Evolutionary conservation across 2,797 vertebrate species (phyloP).

Genomic region (Menidia menidia): DNA sequence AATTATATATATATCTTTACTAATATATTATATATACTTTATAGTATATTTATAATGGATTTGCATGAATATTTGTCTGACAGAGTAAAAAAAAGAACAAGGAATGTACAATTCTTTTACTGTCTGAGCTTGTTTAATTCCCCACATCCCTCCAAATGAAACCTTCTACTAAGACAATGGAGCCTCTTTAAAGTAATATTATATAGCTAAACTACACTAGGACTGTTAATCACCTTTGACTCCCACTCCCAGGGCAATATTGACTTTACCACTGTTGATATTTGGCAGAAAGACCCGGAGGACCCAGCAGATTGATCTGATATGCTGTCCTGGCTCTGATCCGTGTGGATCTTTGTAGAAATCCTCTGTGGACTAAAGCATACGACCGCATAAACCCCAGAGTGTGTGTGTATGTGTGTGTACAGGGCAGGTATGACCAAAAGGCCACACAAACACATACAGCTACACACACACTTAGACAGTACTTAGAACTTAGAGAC

Average conservation of each 20-base stretch:
- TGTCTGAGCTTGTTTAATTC: slow-evolving; percentile 34
- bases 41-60: neutral
- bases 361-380: slow-evolving; percentile 31
- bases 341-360: slow-evolving; percentile 63
- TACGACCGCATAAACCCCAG: slow-evolving; percentile 9
- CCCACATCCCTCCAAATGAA: slow-evolving; percentile 34
- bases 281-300: slow-evolving; percentile 49
- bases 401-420: too few species aligned
- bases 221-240: slow-evolving; percentile 64
- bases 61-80: neutral
- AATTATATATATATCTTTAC: too few species aligned
- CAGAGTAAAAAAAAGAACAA: neutral
- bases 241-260: slow-evolving; percentile 42
- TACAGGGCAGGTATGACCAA: neutral
- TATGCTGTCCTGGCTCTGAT: slow-evolving; percentile 48
- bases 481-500: too few species aligned
- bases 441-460: neutral
- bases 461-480: neutral
- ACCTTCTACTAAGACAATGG: slow-evolving; percentile 36
- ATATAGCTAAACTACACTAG: slow-evolving; percentile 51
- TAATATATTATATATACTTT: too few species aligned
- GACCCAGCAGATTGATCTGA: slow-evolving; percentile 58
- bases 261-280: slow-evolving; percentile 56
- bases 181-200: slow-evolving; percentile 58
- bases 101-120: neutral